Conservation (phyloP, 2,888 invertebrate species). For the Melikaiella ostensackeni region DNA sequence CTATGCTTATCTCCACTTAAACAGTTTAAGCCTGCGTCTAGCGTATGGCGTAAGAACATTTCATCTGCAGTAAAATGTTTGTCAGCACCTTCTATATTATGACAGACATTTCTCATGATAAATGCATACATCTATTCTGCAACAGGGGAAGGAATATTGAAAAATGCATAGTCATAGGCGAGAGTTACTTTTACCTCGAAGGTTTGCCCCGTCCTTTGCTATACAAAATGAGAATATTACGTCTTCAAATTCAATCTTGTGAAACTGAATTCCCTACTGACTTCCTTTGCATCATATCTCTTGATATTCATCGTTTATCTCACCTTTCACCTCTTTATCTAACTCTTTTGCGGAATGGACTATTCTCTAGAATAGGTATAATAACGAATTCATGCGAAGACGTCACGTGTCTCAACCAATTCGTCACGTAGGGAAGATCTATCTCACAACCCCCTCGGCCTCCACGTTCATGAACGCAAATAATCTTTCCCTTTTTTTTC, state of each 20-base stretch:
- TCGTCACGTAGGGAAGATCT: constrained; percentile 64
- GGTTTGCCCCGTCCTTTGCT: not conserved
- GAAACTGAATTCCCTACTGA: not conserved
- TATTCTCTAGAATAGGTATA: constrained; percentile 49
- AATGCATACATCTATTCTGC: not conserved
- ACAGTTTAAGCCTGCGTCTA: no score
- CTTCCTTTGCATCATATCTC: constrained; percentile 5
- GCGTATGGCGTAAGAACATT: no score
- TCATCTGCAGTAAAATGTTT: no score
- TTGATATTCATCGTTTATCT: not conserved
- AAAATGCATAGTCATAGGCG: not conserved
- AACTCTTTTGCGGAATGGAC: constrained; percentile 25
- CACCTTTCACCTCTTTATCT: constrained; percentile 28
- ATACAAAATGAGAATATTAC: constrained; percentile 1
- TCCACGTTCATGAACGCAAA: no score
- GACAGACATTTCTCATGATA: not conserved
- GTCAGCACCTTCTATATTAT: not conserved
- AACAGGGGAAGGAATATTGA: not conserved
- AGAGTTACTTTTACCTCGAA: not conserved
- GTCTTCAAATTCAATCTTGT: not conserved
- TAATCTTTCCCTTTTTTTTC: no score
- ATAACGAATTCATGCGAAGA: constrained; percentile 59
- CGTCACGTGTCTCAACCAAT: constrained; percentile 61
- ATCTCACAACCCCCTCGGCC: not conserved
- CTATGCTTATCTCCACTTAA: no score